phyloP scores from a whole-genome alignment of 2,113 vertebrate genomes.

The Pavo muticus region DNA sequence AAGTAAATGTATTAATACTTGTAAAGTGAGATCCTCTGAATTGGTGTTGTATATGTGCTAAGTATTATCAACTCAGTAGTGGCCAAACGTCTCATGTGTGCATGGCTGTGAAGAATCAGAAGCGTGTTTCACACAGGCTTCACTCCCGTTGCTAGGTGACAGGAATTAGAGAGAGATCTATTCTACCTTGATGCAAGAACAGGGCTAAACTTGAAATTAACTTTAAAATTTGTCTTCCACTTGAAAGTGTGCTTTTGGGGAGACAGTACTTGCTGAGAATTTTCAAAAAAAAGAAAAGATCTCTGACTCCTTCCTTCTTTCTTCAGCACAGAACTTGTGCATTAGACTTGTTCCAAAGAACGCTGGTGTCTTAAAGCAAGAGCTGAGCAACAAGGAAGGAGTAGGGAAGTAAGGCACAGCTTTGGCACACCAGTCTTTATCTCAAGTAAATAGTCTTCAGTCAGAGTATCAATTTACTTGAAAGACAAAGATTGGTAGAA shows the following conservation, averaged over 20 bases:
- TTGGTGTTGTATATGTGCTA: not conserved
- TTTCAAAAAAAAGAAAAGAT: not conserved
- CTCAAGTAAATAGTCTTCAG: not conserved
- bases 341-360: not conserved
- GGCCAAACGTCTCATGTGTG: not conserved
- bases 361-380: not conserved
- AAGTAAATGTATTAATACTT: not conserved
- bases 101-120: not conserved
- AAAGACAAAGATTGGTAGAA: not conserved
- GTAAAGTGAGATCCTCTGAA: constrained; percentile 14
- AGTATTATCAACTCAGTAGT: not conserved
- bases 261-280: not conserved
- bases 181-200: not conserved
- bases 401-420: not conserved
- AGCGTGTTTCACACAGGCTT: not conserved
- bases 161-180: not conserved
- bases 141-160: not conserved
- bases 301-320: not conserved
- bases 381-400: not conserved
- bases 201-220: not conserved
- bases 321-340: not conserved
- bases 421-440: not conserved
- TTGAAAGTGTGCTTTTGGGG: not conserved
- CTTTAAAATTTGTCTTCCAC: not conserved
- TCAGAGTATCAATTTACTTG: not conserved